A percentile compares a stretch with the other conserved stretches of the same genome.
These are phyloP conservation scores for Yponomeuta plumbellus DNA, from an alignment of 2,888 invertebrate genomes.

Conservation along the genomic window DNA sequence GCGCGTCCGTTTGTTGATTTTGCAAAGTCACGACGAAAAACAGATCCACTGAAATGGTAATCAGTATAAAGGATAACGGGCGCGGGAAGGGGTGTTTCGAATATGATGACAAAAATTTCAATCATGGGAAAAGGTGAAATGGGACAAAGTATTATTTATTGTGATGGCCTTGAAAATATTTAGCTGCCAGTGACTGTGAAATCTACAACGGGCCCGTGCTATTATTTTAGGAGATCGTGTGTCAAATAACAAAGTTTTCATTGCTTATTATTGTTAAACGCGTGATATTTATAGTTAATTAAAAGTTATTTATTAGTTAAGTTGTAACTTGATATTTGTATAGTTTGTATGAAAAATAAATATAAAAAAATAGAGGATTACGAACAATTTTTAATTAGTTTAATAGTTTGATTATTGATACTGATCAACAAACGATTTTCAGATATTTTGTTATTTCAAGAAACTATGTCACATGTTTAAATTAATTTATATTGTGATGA, in stretches of 20 bases:
- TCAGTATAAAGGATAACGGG: constrained; percentile 6
- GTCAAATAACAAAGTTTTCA: background rate
- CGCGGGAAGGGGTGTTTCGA: background rate
- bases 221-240: background rate
- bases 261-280: background rate
- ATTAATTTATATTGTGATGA: too few species aligned
- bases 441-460: too few species aligned
- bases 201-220: background rate
- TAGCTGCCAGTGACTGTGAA: background rate
- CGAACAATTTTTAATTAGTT: too few species aligned
- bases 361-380: too few species aligned
- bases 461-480: too few species aligned
- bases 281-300: too few species aligned
- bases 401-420: too few species aligned
- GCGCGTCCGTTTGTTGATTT: constrained; percentile 25
- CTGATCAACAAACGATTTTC: too few species aligned
- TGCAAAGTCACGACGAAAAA: constrained; percentile 3
- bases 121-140: background rate
- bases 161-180: background rate
- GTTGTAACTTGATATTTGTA: too few species aligned
- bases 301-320: too few species aligned
- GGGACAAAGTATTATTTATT: background rate
- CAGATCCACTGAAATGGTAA: constrained; percentile 14
- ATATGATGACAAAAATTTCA: constrained; percentile 6
- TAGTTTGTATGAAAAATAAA: too few species aligned